phyloP scores from a whole-genome alignment of 2,888 invertebrate genomes.

The Myopa testacea region DNA sequence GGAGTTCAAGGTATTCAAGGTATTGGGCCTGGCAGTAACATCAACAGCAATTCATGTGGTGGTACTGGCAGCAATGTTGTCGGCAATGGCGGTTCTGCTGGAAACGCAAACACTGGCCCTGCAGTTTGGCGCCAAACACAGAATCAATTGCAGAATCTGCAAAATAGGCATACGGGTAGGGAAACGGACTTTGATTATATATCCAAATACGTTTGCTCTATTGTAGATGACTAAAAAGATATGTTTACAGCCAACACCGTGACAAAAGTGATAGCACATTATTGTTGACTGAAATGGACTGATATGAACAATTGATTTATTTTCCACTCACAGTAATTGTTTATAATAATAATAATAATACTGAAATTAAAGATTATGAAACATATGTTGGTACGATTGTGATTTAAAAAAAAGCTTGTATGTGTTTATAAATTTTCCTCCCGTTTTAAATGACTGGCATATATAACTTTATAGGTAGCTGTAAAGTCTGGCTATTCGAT shows the following conservation, averaged over 20 bases:
- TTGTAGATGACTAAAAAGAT: constrained; percentile 64
- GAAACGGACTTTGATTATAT: constrained; percentile 67
- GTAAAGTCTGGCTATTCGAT: neutral
- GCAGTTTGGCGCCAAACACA: constrained; percentile 58
- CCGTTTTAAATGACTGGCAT: neutral
- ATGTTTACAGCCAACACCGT: constrained; percentile 43
- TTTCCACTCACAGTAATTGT: constrained; percentile 16
- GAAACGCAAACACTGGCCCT: constrained; percentile 68
- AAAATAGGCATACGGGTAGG: constrained; percentile 65
- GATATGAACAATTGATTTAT: constrained; percentile 15
- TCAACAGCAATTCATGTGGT: constrained; percentile 49
- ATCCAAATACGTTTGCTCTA: constrained; percentile 67
- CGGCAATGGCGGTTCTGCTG: constrained; percentile 45
- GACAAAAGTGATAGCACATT: constrained; percentile 42
- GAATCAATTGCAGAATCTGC: constrained; percentile 62
- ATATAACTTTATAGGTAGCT: neutral
- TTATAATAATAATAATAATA: constrained; percentile 14
- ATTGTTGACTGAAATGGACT: constrained; percentile 46
- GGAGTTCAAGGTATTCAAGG: constrained; percentile 37
- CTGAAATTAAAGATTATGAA: constrained; percentile 13
- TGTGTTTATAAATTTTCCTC: neutral
- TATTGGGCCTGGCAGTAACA: constrained; percentile 32
- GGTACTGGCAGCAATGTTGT: constrained; percentile 55
- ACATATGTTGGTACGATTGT: constrained; percentile 19
- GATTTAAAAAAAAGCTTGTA: neutral